Evolutionary conservation across 2,888 invertebrate genomes (phyloP), one percentile per base, ranked within the genome.

Genomic region (Mechanitis mazaeus): DNA sequence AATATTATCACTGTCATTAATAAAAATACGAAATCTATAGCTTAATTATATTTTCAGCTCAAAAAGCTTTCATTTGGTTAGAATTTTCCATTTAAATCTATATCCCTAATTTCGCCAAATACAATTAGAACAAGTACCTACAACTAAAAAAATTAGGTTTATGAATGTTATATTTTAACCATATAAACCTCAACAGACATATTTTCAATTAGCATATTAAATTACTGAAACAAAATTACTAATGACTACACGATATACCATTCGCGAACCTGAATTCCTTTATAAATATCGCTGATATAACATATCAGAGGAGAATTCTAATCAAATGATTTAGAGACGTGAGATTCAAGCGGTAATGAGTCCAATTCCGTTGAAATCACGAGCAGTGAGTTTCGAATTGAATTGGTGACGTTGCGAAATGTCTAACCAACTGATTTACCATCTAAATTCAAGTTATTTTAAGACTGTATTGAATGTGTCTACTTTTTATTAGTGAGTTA

Each of bases 311-410:
- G 20, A 45, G 54, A 47, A 55, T 59, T 63, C 59, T 63, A 63
- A 63, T 63, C 63, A 63, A 63, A 63, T 59, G 56, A 54, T 31
- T 54, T 45, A 54, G 54, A 59, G 63, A 63, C 63, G 57, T 38
- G 55, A 53, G 53, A 58, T 58, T 31, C 50, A 6, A 50, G 38
- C 55, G 47, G 60, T 67, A 67, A 67, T 67, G 67, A 67, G 65
- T 65, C 63, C 63, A 67, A 67, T 67, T 67, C 62, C 31, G 59
- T 53, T 54, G 42, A 55, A 67, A 64, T 65, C 67, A 67, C 65
- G 67, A 63, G 57, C 62, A 55, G 54, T 56, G 45, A 60, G 64
- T 60, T 66, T 59, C 56, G 64, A 66, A 66, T 62, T 64, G 61
- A 56, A 61, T 64, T 66, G 66, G 64, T 54, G 66, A 66, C 59